Percentiles rank a stretch among this genome's conserved stretches.
These are phyloP conservation scores for Athripsodes cinereus DNA, from an alignment of 2,888 invertebrate genomes.

Conservation along the genomic window DNA sequence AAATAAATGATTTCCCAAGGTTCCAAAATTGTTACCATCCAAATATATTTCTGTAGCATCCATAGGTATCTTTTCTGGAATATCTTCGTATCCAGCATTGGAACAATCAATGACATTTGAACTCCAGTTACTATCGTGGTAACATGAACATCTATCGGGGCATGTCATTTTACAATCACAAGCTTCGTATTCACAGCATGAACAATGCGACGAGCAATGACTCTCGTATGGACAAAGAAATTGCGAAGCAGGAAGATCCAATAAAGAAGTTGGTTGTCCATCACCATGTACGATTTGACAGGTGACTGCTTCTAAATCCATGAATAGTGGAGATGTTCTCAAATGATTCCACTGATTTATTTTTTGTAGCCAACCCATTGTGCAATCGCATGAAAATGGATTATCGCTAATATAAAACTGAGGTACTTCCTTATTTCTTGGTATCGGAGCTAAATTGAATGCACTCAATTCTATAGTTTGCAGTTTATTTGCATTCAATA, in stretches of 20 bases:
- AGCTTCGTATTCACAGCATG: conserved; percentile 83
- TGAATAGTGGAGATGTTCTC: conserved; percentile 69
- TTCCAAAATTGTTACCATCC: conserved; percentile 72
- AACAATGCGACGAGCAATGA: conserved; percentile 77
- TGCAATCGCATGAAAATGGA: conserved; percentile 81
- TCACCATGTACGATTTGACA: conserved; percentile 68
- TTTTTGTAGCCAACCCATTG: conserved; percentile 78
- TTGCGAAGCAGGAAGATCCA: conserved; percentile 65
- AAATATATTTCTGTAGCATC: conserved; percentile 82
- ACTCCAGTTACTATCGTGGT: conserved; percentile 77
- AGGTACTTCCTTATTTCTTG: conserved; percentile 61
- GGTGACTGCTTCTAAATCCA: conserved; percentile 69
- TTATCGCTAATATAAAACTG: conserved; percentile 76
- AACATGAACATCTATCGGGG: conserved; percentile 77
- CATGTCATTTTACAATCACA: conserved; percentile 89
- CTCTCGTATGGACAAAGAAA: conserved; percentile 76
- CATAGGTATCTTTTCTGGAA: conserved; percentile 79
- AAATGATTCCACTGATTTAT: conserved; percentile 69
- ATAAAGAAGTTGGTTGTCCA: conserved; percentile 58
- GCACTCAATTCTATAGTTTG: conserved; percentile 67
- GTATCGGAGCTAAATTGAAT: conserved; percentile 60
- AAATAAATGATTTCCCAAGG: conserved; percentile 73
- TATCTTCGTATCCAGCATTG: conserved; percentile 61
- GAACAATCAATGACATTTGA: conserved; percentile 80
- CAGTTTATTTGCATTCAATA: conserved; percentile 69